Evolutionary conservation across 2,888 invertebrate genomes (phyloP).

Genomic region (Tetanocera ferruginea): DNA sequence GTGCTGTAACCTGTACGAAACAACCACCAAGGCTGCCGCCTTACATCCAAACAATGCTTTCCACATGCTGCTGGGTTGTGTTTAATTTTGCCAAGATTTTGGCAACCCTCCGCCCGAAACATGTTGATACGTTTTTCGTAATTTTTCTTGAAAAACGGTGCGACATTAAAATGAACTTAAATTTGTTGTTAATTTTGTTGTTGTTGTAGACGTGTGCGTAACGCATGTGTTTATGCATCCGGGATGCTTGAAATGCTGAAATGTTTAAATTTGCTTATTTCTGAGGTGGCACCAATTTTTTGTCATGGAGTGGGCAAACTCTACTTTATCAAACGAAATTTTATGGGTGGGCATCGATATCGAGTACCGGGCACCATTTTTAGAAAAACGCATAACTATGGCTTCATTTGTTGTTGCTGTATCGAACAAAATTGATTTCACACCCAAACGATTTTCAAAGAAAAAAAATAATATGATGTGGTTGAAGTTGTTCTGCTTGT

Average conservation of each 20-base stretch:
- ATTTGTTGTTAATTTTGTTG: conserved; percentile 22
- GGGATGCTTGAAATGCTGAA: not conserved
- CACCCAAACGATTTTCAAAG: conserved; percentile 49
- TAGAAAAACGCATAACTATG: conserved; percentile 21
- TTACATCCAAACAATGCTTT: no score
- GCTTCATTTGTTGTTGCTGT: conserved; percentile 37
- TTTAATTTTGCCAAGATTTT: conserved; percentile 29
- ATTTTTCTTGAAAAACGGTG: conserved; percentile 5
- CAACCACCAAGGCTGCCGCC: not conserved
- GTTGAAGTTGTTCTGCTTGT: not conserved
- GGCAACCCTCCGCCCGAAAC: conserved; percentile 27
- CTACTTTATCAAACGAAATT: conserved; percentile 40
- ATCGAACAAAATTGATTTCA: conserved; percentile 53
- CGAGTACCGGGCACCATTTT: conserved; percentile 25
- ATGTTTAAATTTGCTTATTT: not conserved
- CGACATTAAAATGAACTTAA: conserved; percentile 46
- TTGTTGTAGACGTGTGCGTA: conserved; percentile 6
- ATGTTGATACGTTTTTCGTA: not conserved
- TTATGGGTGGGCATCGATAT: conserved; percentile 8
- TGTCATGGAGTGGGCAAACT: not conserved
- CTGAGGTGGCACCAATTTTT: not conserved
- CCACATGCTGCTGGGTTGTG: not conserved
- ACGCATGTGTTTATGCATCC: not conserved
- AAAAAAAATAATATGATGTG: not conserved
- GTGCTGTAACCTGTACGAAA: not conserved